Base-by-base conservation (phyloP, 2,113 vertebrate genomes). In the Oxyruncus cristatus region DNA sequence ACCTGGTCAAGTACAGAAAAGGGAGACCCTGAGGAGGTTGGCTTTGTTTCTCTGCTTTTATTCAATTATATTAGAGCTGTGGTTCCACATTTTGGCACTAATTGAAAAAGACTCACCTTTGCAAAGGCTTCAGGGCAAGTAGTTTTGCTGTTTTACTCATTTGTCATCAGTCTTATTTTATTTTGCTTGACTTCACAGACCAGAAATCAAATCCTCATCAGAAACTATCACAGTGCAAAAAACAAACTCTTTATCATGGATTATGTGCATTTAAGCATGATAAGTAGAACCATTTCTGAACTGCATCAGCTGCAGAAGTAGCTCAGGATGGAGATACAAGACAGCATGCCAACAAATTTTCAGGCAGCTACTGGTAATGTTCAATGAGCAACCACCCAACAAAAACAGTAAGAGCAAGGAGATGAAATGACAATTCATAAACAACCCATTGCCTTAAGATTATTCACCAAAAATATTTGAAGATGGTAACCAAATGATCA, bases 171-270 rank as follows among this genome's bases (percentile, higher is more conserved):
- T 74, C 55, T 89, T 93, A 88, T 67, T 92, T 90, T 88, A 84
- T 96, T 95, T 93, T 52, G 67, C 56, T 88, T 80, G 67, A 74
- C 89, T 96, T 90, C 65, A 83, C 75, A 92, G 88, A 80, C 46
- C 42, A 92, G 90, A 96, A 95, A 95, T 93, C 87, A 95, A 96
- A 96, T 91, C 72, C 72, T 74, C 68, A 94, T 94, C 93, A 91
- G 75, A 93, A 92, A 70, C 35, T 85, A 94, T 74, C 88, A 84
- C 35, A 59, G 52, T 47, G 35, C 65, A 80, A 93, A 90, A 88
- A 95, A 83, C 71, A 93, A 93, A 86, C 75, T 68, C 88, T 91
- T 91, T 85, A 93, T 90, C 82, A 78, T 17, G 71, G 67, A 71
- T 89, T 80, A 80, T 27, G n/a, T 72, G 56, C 39, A 56, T 95